Base-by-base conservation (phyloP, 2,888 invertebrate species). In the Lasiommata megera region DNA sequence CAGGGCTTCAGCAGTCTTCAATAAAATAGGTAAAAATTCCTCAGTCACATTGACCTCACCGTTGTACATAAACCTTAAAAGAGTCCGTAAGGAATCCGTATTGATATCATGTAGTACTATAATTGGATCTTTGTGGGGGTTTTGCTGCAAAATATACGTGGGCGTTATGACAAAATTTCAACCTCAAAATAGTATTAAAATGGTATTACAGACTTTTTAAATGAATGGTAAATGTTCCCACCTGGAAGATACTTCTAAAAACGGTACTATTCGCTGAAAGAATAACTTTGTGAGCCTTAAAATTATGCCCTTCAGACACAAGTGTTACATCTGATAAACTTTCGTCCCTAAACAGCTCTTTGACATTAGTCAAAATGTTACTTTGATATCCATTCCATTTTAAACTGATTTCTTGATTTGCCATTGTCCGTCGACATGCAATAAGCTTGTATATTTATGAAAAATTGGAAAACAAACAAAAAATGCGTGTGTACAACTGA, bases 1-100 rank as follows among this genome's bases (percentile, higher is more conserved):
- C 56, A 95, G 78, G 6, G 93, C 92, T 72, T 94, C 94, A 0
- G 94, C 95, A 36, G 94, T 94, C 77, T 94, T 93, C 60, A 95
- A 77, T 50, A 95, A 82, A 56, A 93, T 90, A 40, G 93, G 93
- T 65, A 95, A 82, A 72, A 94, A 94, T 69, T 94, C 93, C 71
- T 94, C 94, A 46, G 94, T 93, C 46, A 95, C 94, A 81, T 94
- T 93, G 16, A 95, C 94, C 79, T 95, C 94, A 6, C 95, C 95
- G 72, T 94, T 93, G 74, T 95, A 95, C 92, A 95, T 94, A 77
- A 94, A 95, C 72, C 93, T 92, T 65, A 95, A 84, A 48, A 94
- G 76, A 28, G 93, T 93, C 69, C 92, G 92, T 71, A 95, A 81
- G 70, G 94, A 94, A 64, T 91, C 91, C 66, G 93, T 93, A 75